Evolutionary conservation across 2,113 vertebrate species (phyloP), one percentile per base, ranked within the genome.

Genomic region (Cynocephalus volans): DNA sequence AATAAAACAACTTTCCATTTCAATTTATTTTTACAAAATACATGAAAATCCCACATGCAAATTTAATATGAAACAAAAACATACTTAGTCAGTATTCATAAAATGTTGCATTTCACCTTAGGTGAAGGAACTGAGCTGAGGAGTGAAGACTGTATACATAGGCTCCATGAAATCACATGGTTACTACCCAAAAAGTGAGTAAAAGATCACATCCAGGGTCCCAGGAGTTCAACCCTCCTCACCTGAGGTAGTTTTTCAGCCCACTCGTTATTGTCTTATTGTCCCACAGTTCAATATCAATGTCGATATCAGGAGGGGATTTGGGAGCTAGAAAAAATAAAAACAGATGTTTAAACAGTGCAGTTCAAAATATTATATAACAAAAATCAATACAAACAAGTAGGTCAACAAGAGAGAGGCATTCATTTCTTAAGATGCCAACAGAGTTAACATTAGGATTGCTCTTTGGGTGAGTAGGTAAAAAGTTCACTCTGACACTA

Each of bases 181-280:
- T 0, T 1, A 26, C 50, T 4, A 64, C 15, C 48, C 26, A 33
- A 12, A 5, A 31, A 18, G 4, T 26, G 19, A 41, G 56, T 0
- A 1, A 28, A 8, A 23, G 8, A 1, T 8, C 6, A 31, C 2
- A 9, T 11, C 23, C 6, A 24, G 24, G 70, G 7, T 0, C 3
- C 18, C 58, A 24, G 9, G 33, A 2, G 11, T 1, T 12, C 8
- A 54, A 17, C 12, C 99, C 48, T 21, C 33, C 96, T 98, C 97
- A 99, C 99, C 99, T 99, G 99, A 99, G 99, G 99, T 99, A 99
- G 99, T 99, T 99, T 99, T 99, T 99, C 94, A 99, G 98, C 84
- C 99, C 99, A 2, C 99, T 99, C 84, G 99, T 99, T 97, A 99
- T 99, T 5, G 99, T 99, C 98, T 99, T 99, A 98, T 99, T 99